Base-by-base conservation (phyloP, 2,888 invertebrate genomes). In the Thera britannica region DNA sequence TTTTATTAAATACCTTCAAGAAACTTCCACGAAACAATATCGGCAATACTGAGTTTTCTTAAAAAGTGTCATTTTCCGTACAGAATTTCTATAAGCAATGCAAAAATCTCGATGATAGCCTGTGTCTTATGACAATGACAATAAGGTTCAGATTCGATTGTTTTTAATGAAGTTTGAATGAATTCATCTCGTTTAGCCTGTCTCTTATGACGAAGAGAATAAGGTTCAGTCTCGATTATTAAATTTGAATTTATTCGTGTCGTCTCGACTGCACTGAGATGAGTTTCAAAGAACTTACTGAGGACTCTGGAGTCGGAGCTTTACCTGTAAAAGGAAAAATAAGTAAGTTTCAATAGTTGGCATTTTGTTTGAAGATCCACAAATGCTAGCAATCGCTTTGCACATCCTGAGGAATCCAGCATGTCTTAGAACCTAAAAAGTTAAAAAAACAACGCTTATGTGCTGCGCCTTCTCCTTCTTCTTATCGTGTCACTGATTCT, bases 321-420 rank as follows among this genome's bases (percentile, higher is more conserved):
- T 58, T 68, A 71, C 72, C 69, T 72, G 72, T 5, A 69, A 66
- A 36, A 51, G 3, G 58, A 41, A 52, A 48, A 48, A 48, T 35
- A 48, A 2, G 6, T 58, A 35, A 56, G 41, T 8, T 44, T 8
- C 3, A 11, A 36, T 46, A 46, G 9, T 46, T 46, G 9, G 3
- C 44, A 9, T 46, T 44, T 46, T 46, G 7, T 23, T 23, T 23
- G 1, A 23, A 23, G 0, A 23, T 23, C 23, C 23, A 23, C 23
- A 23, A 23, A 23, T 23, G 23, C 23, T 23, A 23, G 23, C 23
- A 23, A 23, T 23, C 23, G 23, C 23, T 23, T 23, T 23, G 23
- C 23, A 23, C 23, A 23, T 23, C 23, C 23, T 23, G 23, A 23
- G 23, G 23, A 23, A 23, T 23, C 23, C 23, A 23, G 23, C 23